phyloP scores from a whole-genome alignment of 2,113 vertebrate genomes.

The Rhineura floridana region DNA sequence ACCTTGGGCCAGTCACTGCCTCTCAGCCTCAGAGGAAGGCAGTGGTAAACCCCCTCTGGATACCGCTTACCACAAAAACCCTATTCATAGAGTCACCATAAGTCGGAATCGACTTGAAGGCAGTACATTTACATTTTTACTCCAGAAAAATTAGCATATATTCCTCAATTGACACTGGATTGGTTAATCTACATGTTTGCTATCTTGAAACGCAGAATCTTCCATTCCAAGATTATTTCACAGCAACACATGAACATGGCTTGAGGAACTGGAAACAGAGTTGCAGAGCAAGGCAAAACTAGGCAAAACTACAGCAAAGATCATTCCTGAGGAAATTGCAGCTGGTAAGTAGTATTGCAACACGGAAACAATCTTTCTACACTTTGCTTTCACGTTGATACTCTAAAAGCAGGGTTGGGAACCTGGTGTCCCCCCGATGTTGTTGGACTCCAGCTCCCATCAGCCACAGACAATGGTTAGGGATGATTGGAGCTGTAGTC shows the following conservation, averaged over 20 bases:
- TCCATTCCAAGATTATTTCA: neutral
- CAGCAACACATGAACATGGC: neutral
- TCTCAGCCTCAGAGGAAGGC: too few relatives aligned
- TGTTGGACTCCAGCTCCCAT: too few relatives aligned
- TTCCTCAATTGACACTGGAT: neutral
- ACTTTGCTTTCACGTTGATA: neutral
- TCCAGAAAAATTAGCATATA: neutral
- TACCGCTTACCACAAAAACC: too few relatives aligned
- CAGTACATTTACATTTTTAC: too few relatives aligned
- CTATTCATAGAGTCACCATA: too few relatives aligned
- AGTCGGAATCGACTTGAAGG: too few relatives aligned
- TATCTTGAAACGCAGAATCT: neutral
- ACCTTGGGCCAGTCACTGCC: too few relatives aligned
- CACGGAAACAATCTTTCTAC: fast-evolving
- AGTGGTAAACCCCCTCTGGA: too few relatives aligned
- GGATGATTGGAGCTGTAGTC: too few relatives aligned
- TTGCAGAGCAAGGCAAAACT: neutral
- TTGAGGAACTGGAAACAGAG: neutral
- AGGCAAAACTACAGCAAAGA: fast-evolving
- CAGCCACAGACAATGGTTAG: too few relatives aligned
- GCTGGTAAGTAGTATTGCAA: neutral
- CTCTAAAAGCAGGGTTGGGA: neutral
- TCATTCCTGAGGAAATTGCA: fast-evolving
- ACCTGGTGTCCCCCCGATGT: too few relatives aligned
- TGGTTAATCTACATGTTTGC: neutral